phyloP scores from a whole-genome alignment of 2,888 invertebrate genomes.

The Agrotis exclamationis region DNA sequence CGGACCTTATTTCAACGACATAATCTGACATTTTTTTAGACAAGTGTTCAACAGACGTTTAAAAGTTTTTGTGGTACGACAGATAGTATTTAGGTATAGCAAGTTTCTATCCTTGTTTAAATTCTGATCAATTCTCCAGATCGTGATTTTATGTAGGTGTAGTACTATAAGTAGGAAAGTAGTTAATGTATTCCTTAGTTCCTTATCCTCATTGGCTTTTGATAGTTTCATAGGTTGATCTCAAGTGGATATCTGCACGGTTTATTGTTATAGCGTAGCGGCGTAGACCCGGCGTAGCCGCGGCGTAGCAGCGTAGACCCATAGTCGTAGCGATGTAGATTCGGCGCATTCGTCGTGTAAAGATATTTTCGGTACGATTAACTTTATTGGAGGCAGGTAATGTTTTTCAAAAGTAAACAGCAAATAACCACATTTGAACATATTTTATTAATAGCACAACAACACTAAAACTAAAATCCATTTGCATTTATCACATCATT shows the following conservation, averaged over 20 bases:
- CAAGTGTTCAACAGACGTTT: too few species aligned
- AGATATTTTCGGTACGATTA: neutral
- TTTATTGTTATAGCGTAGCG: neutral
- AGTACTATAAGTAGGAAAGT: constrained; percentile 45
- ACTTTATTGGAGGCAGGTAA: neutral
- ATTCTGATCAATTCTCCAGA: constrained; percentile 25
- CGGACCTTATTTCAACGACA: too few species aligned
- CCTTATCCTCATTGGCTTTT: neutral
- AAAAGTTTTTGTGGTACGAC: too few species aligned
- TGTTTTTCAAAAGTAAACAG: constrained; percentile 66
- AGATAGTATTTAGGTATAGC: too few species aligned
- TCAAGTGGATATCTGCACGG: neutral
- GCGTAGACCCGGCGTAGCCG: neutral
- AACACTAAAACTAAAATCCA: constrained; percentile 88
- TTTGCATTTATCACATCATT: constrained; percentile 87
- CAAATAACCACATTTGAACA: constrained; percentile 85
- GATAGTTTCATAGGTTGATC: neutral
- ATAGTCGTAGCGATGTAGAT: neutral
- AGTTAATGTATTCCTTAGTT: constrained; percentile 14
- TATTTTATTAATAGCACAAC: constrained; percentile 91
- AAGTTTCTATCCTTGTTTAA: constrained; percentile 30
- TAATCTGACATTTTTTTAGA: too few species aligned
- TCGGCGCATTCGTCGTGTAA: neutral
- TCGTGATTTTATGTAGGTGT: constrained; percentile 37
- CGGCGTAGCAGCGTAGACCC: neutral